Conservation (phyloP, 2,797 vertebrate genomes). For the Vespertilio murinus region DNA sequence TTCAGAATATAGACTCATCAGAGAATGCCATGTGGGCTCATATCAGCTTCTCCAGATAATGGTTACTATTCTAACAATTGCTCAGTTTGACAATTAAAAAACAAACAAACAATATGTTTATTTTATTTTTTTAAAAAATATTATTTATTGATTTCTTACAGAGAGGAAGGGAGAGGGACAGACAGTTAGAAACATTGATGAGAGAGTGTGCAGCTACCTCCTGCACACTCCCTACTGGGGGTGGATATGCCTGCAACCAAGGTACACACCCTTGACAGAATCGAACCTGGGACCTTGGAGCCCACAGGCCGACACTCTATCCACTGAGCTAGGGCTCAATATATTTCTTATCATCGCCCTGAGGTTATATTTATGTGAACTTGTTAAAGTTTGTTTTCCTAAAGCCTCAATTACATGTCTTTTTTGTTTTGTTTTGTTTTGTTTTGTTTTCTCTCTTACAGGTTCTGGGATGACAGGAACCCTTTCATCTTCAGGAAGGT, state of each 20-base stretch:
- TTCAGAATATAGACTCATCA: conserved; percentile 31
- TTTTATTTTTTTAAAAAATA: too few species aligned
- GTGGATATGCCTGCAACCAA: too few species aligned
- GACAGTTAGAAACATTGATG: too few species aligned
- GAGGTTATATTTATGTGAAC: conserved; percentile 32
- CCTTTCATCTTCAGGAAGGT: conserved; percentile 20
- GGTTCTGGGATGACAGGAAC: not conserved
- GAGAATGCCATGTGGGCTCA: not conserved
- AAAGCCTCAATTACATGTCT: conserved; percentile 17
- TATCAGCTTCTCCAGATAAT: not conserved
- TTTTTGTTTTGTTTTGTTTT: not conserved
- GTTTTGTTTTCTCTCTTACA: not conserved
- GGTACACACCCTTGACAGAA: too few species aligned
- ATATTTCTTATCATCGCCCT: conserved; percentile 7
- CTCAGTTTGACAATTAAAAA: not conserved
- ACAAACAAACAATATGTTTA: too few species aligned
- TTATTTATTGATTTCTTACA: too few species aligned
- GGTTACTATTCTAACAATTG: not conserved
- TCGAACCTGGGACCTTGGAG: too few species aligned
- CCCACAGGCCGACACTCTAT: too few species aligned
- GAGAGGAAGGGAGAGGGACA: too few species aligned
- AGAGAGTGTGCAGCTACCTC: too few species aligned
- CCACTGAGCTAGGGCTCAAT: too few species aligned
- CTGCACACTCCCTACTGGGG: too few species aligned
- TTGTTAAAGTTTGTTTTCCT: conserved; percentile 19